A percentile compares a stretch with the other conserved stretches of the same genome.
phyloP scores from a whole-genome alignment of 2,113 vertebrate genomes.

The Pangasianodon gigas region DNA sequence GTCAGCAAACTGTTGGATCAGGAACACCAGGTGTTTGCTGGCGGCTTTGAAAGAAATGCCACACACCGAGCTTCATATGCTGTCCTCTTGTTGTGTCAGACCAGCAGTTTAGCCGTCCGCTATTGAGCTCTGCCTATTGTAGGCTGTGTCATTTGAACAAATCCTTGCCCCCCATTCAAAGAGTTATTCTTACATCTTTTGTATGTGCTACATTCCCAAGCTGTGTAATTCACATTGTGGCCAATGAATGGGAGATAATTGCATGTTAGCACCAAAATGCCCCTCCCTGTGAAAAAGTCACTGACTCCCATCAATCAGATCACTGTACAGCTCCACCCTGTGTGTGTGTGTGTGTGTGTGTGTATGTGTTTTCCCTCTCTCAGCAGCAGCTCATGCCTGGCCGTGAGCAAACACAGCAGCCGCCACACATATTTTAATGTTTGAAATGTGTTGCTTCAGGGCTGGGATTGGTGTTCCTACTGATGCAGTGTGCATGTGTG shows the following conservation, averaged over 20 bases:
- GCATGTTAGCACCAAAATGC: constrained; percentile 69
- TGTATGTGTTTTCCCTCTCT: constrained; percentile 52
- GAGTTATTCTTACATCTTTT: constrained; percentile 55
- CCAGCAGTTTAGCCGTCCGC: constrained; percentile 22
- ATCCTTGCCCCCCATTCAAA: constrained; percentile 31
- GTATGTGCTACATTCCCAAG: constrained; percentile 45
- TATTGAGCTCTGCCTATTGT: constrained; percentile 41
- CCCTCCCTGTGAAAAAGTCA: constrained; percentile 70
- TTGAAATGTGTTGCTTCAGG: constrained; percentile 73
- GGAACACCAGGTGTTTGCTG: constrained; percentile 26
- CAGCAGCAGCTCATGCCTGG: constrained; percentile 60
- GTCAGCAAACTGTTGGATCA: not conserved
- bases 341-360: constrained; percentile 46
- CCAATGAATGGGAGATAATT: constrained; percentile 77
- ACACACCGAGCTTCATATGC: constrained; percentile 26
- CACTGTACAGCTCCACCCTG: constrained; percentile 49
- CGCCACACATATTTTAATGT: constrained; percentile 63
- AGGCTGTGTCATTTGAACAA: constrained; percentile 51
- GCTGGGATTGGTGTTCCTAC: constrained; percentile 66
- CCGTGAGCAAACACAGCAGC: constrained; percentile 69
- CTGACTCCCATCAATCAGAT: constrained; percentile 73
- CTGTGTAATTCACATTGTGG: constrained; percentile 69
- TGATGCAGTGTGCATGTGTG: constrained; percentile 31
- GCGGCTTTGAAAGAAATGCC: constrained; percentile 28
- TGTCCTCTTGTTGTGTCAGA: constrained; percentile 27